Conservation (phyloP, 2,797 vertebrate genomes). For the Nasua narica region DNA sequence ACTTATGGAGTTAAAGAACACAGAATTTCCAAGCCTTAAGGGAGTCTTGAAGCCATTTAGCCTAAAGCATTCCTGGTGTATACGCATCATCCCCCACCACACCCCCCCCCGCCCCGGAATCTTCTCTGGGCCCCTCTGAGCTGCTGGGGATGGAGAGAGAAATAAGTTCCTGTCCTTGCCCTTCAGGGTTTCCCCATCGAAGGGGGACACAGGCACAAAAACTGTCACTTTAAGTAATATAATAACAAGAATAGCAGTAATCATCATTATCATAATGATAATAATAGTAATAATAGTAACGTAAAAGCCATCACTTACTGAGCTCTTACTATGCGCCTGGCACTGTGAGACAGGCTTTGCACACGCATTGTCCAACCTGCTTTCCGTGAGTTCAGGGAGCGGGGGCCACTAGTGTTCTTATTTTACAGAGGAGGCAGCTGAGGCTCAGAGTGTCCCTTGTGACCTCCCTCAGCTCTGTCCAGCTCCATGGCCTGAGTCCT, state of each 20-base stretch:
- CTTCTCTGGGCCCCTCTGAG: neutral
- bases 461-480: neutral
- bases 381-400: neutral
- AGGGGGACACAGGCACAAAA: neutral
- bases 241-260: neutral
- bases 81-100: neutral
- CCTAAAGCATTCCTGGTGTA: neutral
- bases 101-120: neutral
- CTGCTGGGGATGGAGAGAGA: neutral
- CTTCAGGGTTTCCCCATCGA: neutral
- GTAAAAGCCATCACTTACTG: neutral
- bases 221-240: neutral
- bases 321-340: neutral
- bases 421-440: neutral
- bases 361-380: neutral
- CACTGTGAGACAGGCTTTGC: neutral
- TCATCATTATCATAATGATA: neutral
- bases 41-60: slow-evolving; percentile 46
- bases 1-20: neutral
- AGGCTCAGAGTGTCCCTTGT: neutral
- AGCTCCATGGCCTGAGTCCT: slow-evolving; percentile 12
- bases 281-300: neutral
- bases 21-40: neutral
- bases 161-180: neutral
- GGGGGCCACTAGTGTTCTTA: neutral